phyloP scores from a whole-genome alignment of 2,797 vertebrate genomes.

The Galago senegalensis region DNA sequence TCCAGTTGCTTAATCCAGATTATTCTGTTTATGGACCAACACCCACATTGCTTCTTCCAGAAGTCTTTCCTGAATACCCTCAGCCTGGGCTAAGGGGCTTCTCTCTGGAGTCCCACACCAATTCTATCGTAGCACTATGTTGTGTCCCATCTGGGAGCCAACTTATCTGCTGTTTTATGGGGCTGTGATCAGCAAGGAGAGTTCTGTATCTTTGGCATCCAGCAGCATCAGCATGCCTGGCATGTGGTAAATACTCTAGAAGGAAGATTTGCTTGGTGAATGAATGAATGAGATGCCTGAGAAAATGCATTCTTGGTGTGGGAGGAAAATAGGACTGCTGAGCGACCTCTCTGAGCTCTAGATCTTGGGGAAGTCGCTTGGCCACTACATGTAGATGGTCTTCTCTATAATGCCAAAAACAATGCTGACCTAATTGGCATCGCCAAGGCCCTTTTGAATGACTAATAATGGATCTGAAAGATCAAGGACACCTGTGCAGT shows the following conservation, averaged over 20 bases:
- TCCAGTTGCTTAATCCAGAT: background rate
- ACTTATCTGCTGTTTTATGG: background rate
- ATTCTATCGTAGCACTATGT: fast-evolving
- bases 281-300: background rate
- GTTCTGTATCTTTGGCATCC: background rate
- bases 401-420: background rate
- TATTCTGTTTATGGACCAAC: background rate
- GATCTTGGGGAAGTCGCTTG: background rate
- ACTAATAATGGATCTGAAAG: background rate
- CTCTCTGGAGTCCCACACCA: background rate
- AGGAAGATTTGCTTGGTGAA: too few species aligned
- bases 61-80: background rate
- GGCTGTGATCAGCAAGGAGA: background rate
- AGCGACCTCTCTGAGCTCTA: background rate
- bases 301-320: too few species aligned
- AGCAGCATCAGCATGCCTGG: fast-evolving
- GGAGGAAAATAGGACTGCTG: background rate
- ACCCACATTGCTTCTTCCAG: background rate
- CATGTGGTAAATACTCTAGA: fast-evolving
- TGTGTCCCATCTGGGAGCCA: background rate
- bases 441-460: background rate
- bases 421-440: too few species aligned
- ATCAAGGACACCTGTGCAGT: fast-evolving
- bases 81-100: background rate
- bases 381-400: background rate